Base-by-base conservation (phyloP, 2,113 vertebrate species). In the Australoheros scitulus region DNA sequence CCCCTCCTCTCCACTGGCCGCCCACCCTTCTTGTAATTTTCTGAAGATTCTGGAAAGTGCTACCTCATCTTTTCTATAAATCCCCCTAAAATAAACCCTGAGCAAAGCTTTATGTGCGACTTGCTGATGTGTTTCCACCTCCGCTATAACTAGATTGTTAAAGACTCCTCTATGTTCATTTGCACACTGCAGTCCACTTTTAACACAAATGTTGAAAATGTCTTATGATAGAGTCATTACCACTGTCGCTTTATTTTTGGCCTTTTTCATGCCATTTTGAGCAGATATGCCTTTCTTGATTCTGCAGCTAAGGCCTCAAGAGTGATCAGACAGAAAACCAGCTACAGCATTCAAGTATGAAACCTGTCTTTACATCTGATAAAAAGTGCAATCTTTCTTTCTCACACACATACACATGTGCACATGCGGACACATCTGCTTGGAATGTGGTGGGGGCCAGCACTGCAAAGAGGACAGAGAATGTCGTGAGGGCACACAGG, bases 41-140 rank as follows among this genome's bases (percentile, higher is more conserved):
- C 76, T 24, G 72, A 83, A 90, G 87, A 87, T 87, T 89, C 90
- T 92, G 92, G 92, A 94, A 93, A 92, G 81, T 68, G 85, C 92
- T 93, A 91, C 89, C 92, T 93, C 92, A 94, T 82, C 41, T 88
- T 86, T 90, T 92, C 90, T 89, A 88, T 91, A 91, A 94, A 77
- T 74, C 76, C 77, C 36, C 60, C 20, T 24, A 22, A 76, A 76
- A 90, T 89, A n/a, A 59, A 83, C 87, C 88, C 22, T 20, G 38
- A 15, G 85, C 57, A 72, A 80, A 58, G 34, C 72, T 87, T 91
- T 50, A 83, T 56, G 43, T 88, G 87, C 61, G 77, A 89, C 70
- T 76, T 15, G 17, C 60, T 77, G 70, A 90, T 86, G 87, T 78
- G 61, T 89, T 91, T 92, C 87, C 87, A 87, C 34, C 55, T 3